phyloP scores from a whole-genome alignment of 2,113 vertebrate genomes.

The Bagarius yarrelli region DNA sequence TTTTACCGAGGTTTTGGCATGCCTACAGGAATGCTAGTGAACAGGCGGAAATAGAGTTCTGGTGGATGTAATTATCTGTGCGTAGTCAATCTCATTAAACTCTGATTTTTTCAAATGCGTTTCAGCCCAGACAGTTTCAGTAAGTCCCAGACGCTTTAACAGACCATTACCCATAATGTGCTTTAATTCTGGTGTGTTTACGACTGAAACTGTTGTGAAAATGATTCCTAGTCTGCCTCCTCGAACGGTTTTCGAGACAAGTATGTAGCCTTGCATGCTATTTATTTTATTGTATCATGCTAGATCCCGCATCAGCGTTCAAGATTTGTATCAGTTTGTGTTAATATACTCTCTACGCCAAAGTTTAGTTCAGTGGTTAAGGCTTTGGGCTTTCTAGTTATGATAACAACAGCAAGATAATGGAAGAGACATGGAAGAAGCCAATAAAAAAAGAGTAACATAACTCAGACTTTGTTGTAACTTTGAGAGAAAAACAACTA shows the following conservation, averaged over 20 bases:
- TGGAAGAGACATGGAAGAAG: conserved; percentile 42
- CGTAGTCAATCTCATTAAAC: conserved; percentile 60
- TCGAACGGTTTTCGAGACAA: conserved; percentile 38
- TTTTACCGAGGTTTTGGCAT: conserved; percentile 65
- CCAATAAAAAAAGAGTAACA: conserved; percentile 17
- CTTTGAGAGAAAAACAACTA: conserved; percentile 54
- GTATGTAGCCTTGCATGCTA: conserved; percentile 6
- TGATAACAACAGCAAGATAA: conserved; percentile 12
- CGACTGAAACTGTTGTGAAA: conserved; percentile 57
- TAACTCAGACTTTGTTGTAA: conserved; percentile 3
- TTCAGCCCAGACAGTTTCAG: conserved; percentile 44
- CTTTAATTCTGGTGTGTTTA: conserved; percentile 56
- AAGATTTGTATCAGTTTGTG: background rate
- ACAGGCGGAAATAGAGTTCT: conserved; percentile 69
- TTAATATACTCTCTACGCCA: background rate
- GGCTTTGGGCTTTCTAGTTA: background rate
- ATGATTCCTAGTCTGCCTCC: conserved; percentile 49
- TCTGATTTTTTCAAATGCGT: conserved; percentile 41
- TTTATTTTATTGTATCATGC: conserved; percentile 23
- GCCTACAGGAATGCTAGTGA: conserved; percentile 59
- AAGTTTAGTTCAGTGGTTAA: background rate
- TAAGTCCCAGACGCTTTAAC: conserved; percentile 59
- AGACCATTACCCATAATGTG: conserved; percentile 56
- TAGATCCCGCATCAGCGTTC: background rate
- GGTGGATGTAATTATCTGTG: conserved; percentile 63